phyloP scores from a whole-genome alignment of 2,797 vertebrate species.

The Dicrostonyx torquatus region DNA sequence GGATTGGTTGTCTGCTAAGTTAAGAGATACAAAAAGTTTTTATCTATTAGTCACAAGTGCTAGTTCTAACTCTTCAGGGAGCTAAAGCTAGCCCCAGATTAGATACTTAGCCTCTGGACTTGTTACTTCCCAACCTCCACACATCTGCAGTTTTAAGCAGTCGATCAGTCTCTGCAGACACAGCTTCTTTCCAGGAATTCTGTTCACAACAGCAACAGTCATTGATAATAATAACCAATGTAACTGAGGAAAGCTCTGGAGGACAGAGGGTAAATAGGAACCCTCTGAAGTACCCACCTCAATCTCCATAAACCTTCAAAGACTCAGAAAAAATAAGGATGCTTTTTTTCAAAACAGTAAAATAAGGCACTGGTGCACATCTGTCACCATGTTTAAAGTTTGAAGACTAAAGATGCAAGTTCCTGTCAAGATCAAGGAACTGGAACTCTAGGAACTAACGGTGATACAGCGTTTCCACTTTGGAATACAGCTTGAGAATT shows the following conservation, averaged over 20 bases:
- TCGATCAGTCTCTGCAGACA: neutral
- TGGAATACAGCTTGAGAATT: neutral
- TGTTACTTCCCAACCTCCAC: neutral
- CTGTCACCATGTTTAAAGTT: neutral
- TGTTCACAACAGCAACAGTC: neutral
- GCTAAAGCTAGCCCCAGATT: neutral
- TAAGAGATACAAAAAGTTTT: neutral
- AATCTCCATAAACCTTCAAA: neutral
- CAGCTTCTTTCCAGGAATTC: neutral
- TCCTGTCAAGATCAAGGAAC: constrained; percentile 2
- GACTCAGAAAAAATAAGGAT: neutral
- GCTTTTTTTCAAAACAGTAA: neutral
- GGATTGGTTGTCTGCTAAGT: neutral
- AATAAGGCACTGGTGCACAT: neutral
- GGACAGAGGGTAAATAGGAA: neutral
- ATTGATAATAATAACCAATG: neutral
- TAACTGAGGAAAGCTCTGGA: neutral
- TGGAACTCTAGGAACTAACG: neutral
- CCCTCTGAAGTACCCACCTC: neutral
- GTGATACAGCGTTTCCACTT: neutral
- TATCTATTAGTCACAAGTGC: neutral
- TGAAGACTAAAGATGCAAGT: neutral
- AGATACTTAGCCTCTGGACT: neutral
- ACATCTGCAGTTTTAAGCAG: neutral
- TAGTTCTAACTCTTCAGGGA: neutral